These are phyloP conservation scores for Caranx melampygus DNA, from an alignment of 2,113 vertebrate genomes.

Conservation along the genomic window DNA sequence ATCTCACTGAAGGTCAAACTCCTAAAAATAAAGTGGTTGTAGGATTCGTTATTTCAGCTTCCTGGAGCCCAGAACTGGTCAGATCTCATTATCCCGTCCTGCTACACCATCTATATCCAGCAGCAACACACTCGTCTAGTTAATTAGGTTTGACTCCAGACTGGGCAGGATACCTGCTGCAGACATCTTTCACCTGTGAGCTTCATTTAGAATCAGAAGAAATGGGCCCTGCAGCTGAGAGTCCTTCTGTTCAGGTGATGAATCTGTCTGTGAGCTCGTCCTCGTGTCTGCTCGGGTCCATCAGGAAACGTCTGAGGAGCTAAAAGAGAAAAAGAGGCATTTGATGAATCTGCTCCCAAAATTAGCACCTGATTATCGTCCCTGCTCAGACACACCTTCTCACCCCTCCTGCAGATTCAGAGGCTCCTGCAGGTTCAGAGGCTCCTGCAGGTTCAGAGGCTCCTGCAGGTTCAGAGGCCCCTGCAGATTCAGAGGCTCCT, in stretches of 20 bases:
- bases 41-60: too few species aligned
- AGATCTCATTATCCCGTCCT: not conserved
- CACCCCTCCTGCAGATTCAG: too few species aligned
- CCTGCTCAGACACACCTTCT: not conserved
- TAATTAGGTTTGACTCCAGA: too few species aligned
- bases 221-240: constrained; percentile 11
- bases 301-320: not conserved
- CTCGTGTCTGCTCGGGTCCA: not conserved
- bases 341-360: not conserved
- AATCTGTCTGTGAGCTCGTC: not conserved
- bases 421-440: too few species aligned
- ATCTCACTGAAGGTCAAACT: not conserved
- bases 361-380: not conserved
- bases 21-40: not conserved
- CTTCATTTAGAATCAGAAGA: constrained; percentile 5
- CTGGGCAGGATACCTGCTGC: too few species aligned
- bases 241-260: not conserved
- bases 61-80: not conserved
- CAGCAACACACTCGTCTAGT: too few species aligned
- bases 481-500: too few species aligned
- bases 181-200: not conserved
- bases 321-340: constrained; percentile 10
- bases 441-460: too few species aligned
- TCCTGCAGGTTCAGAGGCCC: too few species aligned
- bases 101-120: too few species aligned